These are phyloP conservation scores for Augiades crinisus DNA, from an alignment of 2,888 invertebrate genomes.

Conservation along the genomic window DNA sequence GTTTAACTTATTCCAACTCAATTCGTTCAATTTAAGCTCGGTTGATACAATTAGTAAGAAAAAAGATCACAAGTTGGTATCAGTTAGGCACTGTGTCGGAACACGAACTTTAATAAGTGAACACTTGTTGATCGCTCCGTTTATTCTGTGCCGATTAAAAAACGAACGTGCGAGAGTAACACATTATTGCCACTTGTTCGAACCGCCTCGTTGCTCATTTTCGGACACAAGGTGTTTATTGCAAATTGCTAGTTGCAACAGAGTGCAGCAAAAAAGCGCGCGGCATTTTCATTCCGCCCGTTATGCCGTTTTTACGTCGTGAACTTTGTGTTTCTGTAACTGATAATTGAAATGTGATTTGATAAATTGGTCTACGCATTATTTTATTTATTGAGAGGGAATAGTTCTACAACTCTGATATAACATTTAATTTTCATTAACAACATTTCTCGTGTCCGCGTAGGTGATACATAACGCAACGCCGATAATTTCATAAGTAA, in stretches of 20 bases:
- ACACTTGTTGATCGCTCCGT: constrained; percentile 15
- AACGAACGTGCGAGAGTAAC: constrained; percentile 4
- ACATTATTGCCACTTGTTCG: constrained; percentile 18
- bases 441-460: constrained; percentile 5
- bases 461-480: constrained; percentile 24
- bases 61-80: constrained; percentile 1
- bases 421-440: background rate
- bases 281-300: background rate
- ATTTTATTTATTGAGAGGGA: background rate
- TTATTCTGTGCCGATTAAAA: constrained; percentile 13
- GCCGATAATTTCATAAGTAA: constrained; percentile 37
- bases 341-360: background rate
- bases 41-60: constrained; percentile 1
- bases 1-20: background rate
- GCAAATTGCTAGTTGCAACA: constrained; percentile 13
- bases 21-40: background rate
- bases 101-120: constrained; percentile 13
- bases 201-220: constrained; percentile 6
- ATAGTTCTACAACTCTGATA: background rate
- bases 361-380: no score
- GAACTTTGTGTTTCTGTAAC: background rate
- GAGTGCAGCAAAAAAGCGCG: background rate
- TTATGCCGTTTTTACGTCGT: background rate
- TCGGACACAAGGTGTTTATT: constrained; percentile 14
- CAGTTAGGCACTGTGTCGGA: background rate